Base-by-base conservation (phyloP, 92 coral and sea anemone species). In the Umimayanthus chanpuru region DNA sequence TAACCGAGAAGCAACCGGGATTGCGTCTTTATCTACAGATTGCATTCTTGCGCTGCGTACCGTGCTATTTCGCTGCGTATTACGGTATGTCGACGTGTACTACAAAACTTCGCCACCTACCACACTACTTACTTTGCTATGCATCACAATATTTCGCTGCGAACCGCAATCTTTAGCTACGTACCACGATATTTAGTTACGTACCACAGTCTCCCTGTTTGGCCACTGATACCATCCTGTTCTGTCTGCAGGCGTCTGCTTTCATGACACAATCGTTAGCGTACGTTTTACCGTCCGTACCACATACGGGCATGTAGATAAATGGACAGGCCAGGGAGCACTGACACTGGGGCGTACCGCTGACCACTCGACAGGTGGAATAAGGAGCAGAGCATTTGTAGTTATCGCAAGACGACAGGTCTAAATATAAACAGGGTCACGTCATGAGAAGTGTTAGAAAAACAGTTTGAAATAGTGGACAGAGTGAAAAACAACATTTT, bases 221-320 rank as follows among this genome's bases (percentile, higher is more conserved):
- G 25, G 81, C 70, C 25, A 88, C 92, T 14, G 55, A 76, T 21
- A 89, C 85, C 76, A 47, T 75, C 73, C 71, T 49, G 15, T 89
- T 89, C 67, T 77, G 85, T 40, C 65, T 67, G 39, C 92, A 89
- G 3, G 92, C 85, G n/a, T 85, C 85, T 18, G 89, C 85, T 56
- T 89, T 82, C 89, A 89, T 77, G 36, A 89, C 86, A 65, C 92
- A 89, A 26, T 85, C 85, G 83, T 85, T 89, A 0, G 89, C 9
- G 53, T 89, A 89, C 1, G 89, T 89, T 38, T 89, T 89, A 43
- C 83, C 83, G 81, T 89, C 89, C 58, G 85, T 40, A 0, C 90
- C 92, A 77, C 92, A 90, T 47, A 86, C 87, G 67, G 92, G 92
- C 53, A 56, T 73, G 36, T 86, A 70, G 72, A 90, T 90, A 11